Conservation (phyloP, 92 coral and sea anemone species). For the Epizoanthus fatuus region DNA sequence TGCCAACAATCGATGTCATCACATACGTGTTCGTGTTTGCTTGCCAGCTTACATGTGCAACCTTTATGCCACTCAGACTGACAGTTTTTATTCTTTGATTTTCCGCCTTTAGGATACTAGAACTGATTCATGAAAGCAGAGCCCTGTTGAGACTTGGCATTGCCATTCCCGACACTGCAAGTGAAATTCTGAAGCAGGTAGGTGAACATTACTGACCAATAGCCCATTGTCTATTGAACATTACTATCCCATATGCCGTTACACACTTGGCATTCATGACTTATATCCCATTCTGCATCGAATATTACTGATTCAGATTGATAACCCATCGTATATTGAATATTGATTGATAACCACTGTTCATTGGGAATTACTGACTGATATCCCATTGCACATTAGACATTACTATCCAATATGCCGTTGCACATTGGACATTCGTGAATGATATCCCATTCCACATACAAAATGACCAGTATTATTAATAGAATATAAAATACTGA, state of each 20-base stretch:
- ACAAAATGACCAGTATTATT: too few relatives aligned
- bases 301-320: too few relatives aligned
- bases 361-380: too few relatives aligned
- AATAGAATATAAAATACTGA: too few relatives aligned
- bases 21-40: not conserved
- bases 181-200: constrained; percentile 94
- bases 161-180: constrained; percentile 87
- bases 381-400: too few relatives aligned
- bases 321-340: too few relatives aligned
- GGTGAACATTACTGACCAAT: not conserved
- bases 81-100: not conserved
- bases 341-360: too few relatives aligned
- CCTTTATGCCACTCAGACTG: not conserved
- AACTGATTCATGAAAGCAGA: constrained; percentile 94
- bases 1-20: not conserved
- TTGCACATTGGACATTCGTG: too few relatives aligned
- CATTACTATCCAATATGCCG: too few relatives aligned
- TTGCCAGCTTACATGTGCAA: not conserved
- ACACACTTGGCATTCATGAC: not conserved
- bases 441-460: too few relatives aligned
- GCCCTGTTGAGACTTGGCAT: constrained; percentile 90
- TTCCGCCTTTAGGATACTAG: constrained; percentile 73
- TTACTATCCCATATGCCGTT: too few relatives aligned
- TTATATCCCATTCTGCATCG: not conserved
- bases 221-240: not conserved